Evolutionary conservation across 1,140 invertebrate genomes (phyloP).

Genomic region (Drosophila novamexicana): DNA sequence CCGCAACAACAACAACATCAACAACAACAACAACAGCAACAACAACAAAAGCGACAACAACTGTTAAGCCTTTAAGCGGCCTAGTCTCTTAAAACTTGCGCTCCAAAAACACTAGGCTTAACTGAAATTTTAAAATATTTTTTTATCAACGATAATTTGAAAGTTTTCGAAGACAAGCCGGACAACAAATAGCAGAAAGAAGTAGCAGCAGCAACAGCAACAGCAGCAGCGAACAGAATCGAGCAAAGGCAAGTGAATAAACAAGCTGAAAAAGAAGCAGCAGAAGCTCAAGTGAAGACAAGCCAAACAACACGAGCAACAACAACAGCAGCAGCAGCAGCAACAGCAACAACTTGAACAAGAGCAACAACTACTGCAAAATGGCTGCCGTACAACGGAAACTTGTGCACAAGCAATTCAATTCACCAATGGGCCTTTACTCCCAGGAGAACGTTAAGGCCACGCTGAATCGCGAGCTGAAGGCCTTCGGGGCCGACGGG

Average conservation of each 20-base stretch:
- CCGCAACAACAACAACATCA: neutral
- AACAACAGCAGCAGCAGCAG: slow-evolving; percentile 8
- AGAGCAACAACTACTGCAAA: slow-evolving; percentile 53
- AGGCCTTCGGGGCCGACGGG: slow-evolving; percentile 91
- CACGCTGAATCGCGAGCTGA: slow-evolving; percentile 91
- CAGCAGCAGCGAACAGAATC: neutral
- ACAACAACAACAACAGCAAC: slow-evolving; percentile 29
- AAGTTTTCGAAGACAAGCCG: slow-evolving; percentile 67
- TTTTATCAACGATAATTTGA: slow-evolving; percentile 78
- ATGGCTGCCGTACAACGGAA: slow-evolving; percentile 87
- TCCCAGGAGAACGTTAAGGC: slow-evolving; percentile 92
- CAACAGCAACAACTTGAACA: slow-evolving; percentile 16
- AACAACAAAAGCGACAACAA: slow-evolving; percentile 27
- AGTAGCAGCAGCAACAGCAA: slow-evolving; percentile 8
- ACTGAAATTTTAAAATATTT: slow-evolving; percentile 68
- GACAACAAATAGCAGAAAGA: slow-evolving; percentile 21
- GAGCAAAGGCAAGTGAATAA: slow-evolving; percentile 17
- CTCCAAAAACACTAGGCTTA: neutral
- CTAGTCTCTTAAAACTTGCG: slow-evolving; percentile 20
- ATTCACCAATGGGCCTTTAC: slow-evolving; percentile 94
- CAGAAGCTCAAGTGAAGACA: slow-evolving; percentile 37
- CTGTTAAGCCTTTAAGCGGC: slow-evolving; percentile 56
- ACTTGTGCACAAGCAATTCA: slow-evolving; percentile 94
- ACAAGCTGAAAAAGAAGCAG: slow-evolving; percentile 14
- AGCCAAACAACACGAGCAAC: slow-evolving; percentile 25